Evolutionary conservation across 1,140 invertebrate genomes (phyloP).

Genomic region (Platorchestia sp.): DNA sequence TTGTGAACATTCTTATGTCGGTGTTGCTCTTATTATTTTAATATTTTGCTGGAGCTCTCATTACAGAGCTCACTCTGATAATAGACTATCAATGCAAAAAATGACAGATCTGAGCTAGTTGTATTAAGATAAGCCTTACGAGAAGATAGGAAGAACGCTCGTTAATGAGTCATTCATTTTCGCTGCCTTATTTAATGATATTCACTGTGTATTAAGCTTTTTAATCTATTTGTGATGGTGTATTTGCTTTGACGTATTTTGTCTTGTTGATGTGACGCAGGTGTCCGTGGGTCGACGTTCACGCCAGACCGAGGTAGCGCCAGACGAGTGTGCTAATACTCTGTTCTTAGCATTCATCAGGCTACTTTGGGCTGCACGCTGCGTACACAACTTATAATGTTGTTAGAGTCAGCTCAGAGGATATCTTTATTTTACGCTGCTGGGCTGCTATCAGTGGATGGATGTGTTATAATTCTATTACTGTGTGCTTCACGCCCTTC

Average conservation of each 20-base stretch:
- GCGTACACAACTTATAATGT: not conserved
- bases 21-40: not conserved
- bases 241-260: conserved; percentile 2
- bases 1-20: not conserved
- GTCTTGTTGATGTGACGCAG: not conserved
- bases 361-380: not conserved
- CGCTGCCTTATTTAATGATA: conserved; percentile 16
- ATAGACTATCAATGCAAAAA: conserved; percentile 1
- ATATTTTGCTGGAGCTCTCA: conserved; percentile 8
- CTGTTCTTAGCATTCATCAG: not conserved
- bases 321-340: not conserved
- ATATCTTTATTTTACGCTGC: not conserved
- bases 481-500: not conserved
- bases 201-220: not conserved
- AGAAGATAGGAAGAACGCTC: not conserved
- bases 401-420: not conserved
- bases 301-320: not conserved
- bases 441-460: not conserved
- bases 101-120: conserved; percentile 35
- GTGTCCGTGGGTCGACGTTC: not conserved
- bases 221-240: not conserved
- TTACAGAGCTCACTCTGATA: not conserved
- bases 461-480: not conserved
- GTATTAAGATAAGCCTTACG: not conserved
- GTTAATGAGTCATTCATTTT: not conserved